Evolutionary conservation across 2,888 invertebrate species (phyloP), one percentile per base, ranked within the genome.

Genomic region (Aporophyla lueneburgensis): DNA sequence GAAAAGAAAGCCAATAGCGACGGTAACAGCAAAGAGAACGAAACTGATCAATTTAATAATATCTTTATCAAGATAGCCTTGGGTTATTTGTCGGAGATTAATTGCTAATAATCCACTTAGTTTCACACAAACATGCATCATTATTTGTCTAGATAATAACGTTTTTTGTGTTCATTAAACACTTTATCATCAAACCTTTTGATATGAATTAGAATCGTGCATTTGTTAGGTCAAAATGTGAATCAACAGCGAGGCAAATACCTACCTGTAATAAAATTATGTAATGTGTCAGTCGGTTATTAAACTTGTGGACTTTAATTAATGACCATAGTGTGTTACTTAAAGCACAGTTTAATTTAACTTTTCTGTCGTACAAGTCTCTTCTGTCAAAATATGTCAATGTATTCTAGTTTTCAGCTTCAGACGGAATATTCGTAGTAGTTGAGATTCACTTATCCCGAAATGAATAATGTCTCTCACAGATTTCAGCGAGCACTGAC

Each of bases 81-180:
- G 87, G 67, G 80, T 80, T 72, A 79, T 85, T 87, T 89, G 85
- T 84, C 71, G 24, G 70, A 88, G 90, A 91, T 91, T 90, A 91
- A 89, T 87, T 86, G 77, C 81, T 88, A 87, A 87, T 90, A 91
- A 90, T 91, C 92, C 89, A 89, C 85, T 88, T 89, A 86, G 74
- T 59, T 76, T 74, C 54, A 85, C 76, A 78, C 85, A 86, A 86
- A 87, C 86, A 88, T 84, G 81, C 86, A 87, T 87, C 84, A 87
- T 75, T 83, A 86, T 78, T 83, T 85, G 80, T 90, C 74, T 73
- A 85, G 80, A 87, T 79, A 80, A 71, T 71, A 49, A 40, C 0
- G n/a, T 74, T 58, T 72, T 68, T 72, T 61, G 72, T 71, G 65
- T 76, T 73, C 43, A 71, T 80, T 82, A 59, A 46, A 65, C 54